Base-by-base conservation (phyloP, 2,888 invertebrate species). In the Orthosia gracilis region DNA sequence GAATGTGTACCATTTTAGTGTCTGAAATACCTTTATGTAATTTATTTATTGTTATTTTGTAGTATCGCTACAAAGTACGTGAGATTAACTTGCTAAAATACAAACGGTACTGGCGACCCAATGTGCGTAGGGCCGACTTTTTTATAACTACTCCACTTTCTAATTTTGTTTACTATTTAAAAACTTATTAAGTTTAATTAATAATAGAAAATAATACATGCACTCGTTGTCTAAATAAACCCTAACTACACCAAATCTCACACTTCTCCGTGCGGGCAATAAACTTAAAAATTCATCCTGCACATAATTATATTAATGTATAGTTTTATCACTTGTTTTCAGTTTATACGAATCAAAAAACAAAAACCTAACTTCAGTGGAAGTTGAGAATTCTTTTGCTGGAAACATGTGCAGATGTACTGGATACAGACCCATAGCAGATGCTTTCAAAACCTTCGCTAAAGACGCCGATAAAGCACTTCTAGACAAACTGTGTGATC, bases 401-500 rank as follows among this genome's bases (percentile, higher is more conserved):
- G 97, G 98, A 62, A 98, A 98, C 84, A 97, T 98, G 50, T 98
- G 98, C 83, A 97, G 98, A 55, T 98, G 98, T 89, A 98, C 98
- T 0, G 98, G 98, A 0, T 98, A 98, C 88, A 95, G 98, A 15
- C 97, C 98, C 0, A 98, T 98, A 67, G 91, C 98, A 58, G 98
- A 98, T 87, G 97, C 98, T 2, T 98, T 98, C 92, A 98, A 98
- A 90, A 97, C 97, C 1, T 97, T 98, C 83, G 97, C 97, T 0
- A 93, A 89, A 5, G 98, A 97, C 85, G 96, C 97, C 17, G 94
- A 96, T 1, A 73, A 87, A 52, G 67, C 80, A 61, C 92, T 97
- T 18, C 89, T 94, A 0, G 93, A 97, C 11, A 96, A 96, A 88
- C 92, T 97, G 61, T 89, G 91, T 0, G 97, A 96, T 71, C 86